phyloP scores from a whole-genome alignment of 2,888 invertebrate species.

The Gymnocheta viridis region DNA sequence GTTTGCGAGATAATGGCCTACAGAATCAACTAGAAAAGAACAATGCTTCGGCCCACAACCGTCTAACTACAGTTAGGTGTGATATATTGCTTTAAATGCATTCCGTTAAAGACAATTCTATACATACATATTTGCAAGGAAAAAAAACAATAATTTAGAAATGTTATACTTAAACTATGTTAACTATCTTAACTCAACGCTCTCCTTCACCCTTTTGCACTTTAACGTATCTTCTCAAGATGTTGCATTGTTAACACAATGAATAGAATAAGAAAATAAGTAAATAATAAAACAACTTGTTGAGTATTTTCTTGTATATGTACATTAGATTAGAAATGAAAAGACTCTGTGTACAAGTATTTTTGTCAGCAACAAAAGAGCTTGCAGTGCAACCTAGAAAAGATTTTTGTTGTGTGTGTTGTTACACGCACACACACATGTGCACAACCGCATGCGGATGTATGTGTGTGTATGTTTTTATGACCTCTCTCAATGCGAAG shows the following conservation, averaged over 20 bases:
- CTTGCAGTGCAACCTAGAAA: neutral
- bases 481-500: slow-evolving; percentile 13
- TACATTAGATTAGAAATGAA: slow-evolving; percentile 39
- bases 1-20: too few species aligned
- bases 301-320: slow-evolving; percentile 32
- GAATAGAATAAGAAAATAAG: slow-evolving; percentile 16
- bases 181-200: neutral
- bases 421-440: neutral
- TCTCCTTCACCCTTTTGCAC: neutral
- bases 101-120: too few species aligned
- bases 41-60: too few species aligned
- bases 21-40: too few species aligned
- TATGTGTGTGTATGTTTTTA: neutral
- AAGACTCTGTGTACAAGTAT: slow-evolving; percentile 20
- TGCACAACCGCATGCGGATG: neutral
- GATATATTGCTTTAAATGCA: too few species aligned
- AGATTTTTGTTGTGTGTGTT: neutral
- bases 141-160: neutral
- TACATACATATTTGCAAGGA: too few species aligned
- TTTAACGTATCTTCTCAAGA: slow-evolving; percentile 7
- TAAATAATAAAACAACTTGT: slow-evolving; percentile 43
- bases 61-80: too few species aligned
- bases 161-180: too few species aligned
- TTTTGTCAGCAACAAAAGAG: slow-evolving; percentile 8
- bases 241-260: slow-evolving; percentile 34